A percentile compares a stretch with the other conserved stretches of the same genome.
Evolutionary conservation across 2,113 vertebrate species (phyloP).

Genomic region (Gymnocephalus cernua): DNA sequence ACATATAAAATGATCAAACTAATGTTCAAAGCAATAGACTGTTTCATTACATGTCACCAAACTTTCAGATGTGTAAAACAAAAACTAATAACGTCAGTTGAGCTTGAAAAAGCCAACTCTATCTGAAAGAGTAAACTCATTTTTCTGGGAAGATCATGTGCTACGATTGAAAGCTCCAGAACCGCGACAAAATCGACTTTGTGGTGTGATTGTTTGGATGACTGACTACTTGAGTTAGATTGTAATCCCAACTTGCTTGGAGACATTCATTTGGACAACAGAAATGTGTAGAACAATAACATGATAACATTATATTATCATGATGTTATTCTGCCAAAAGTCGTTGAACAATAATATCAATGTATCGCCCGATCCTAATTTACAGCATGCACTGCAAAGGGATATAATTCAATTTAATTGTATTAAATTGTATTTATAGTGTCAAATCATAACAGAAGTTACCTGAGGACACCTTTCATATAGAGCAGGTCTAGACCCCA

Average conservation of each 20-base stretch:
- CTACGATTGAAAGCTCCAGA: background rate
- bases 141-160: background rate
- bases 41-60: background rate
- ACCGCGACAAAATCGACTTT: background rate
- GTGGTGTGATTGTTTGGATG: background rate
- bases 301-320: background rate
- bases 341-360: background rate
- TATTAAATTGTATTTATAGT: too few species aligned
- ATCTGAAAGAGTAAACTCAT: background rate
- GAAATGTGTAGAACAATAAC: background rate
- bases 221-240: background rate
- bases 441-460: too few species aligned
- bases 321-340: background rate
- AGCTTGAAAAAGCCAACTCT: background rate
- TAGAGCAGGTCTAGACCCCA: too few species aligned
- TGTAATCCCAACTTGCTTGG: background rate
- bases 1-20: background rate
- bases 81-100: background rate
- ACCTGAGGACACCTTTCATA: too few species aligned
- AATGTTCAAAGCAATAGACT: background rate
- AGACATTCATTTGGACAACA: background rate
- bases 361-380: background rate
- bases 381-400: background rate
- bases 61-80: background rate
- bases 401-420: background rate